phyloP scores from a whole-genome alignment of 1,140 invertebrate species.

The Drosophila suzukii region DNA sequence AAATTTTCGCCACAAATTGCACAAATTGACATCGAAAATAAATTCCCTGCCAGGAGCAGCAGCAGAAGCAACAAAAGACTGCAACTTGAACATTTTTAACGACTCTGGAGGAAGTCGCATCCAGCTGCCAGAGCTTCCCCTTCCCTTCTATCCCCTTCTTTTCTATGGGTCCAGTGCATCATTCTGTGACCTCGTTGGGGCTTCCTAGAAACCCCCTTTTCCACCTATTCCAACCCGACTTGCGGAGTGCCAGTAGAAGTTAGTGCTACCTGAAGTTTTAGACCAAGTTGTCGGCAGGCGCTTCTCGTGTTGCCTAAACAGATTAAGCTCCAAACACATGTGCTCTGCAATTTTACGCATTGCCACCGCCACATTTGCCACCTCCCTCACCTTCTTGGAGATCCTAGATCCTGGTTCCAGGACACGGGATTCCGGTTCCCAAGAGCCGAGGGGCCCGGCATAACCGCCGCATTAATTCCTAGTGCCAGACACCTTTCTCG shows the following conservation, averaged over 20 bases:
- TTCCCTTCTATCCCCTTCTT: neutral
- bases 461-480: slow-evolving; percentile 81
- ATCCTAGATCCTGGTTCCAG: slow-evolving; percentile 8
- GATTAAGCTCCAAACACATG: slow-evolving; percentile 78
- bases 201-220: neutral
- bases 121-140: slow-evolving; percentile 40
- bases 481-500: slow-evolving; percentile 82
- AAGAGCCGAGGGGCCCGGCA: slow-evolving; percentile 50
- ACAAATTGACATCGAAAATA: slow-evolving; percentile 54
- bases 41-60: slow-evolving; percentile 34
- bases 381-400: neutral
- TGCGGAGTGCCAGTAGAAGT: slow-evolving; percentile 65
- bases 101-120: slow-evolving; percentile 27
- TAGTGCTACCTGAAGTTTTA: slow-evolving; percentile 78
- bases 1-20: slow-evolving; percentile 40
- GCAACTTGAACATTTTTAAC: slow-evolving; percentile 53
- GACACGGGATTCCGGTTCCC: neutral
- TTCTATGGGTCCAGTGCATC: slow-evolving; percentile 56
- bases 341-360: slow-evolving; percentile 77
- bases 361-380: slow-evolving; percentile 40
- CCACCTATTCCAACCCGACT: neutral
- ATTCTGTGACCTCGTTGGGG: slow-evolving; percentile 34
- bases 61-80: slow-evolving; percentile 22
- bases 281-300: slow-evolving; percentile 74
- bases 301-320: slow-evolving; percentile 76